Base-by-base conservation (phyloP, 1,140 invertebrate species). In the Arion vulgaris region DNA sequence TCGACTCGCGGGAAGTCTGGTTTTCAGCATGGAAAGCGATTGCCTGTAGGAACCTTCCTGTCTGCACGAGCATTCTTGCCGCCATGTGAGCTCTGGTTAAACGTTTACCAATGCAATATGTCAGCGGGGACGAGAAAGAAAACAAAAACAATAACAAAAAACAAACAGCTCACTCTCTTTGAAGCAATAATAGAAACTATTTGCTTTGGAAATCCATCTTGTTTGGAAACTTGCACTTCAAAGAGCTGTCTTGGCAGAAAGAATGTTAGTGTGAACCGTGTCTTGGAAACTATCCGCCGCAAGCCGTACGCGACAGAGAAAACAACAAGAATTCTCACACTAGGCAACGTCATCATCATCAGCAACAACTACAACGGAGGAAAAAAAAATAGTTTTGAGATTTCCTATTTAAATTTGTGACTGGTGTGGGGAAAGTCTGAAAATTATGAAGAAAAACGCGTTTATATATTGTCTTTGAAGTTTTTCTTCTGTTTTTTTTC, bases 181-280 rank as follows among this genome's bases (percentile, higher is more conserved):
- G 71, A 39, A 41, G 71, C 71, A 73, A 73, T 73, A 73, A 73
- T 39, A 39, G 71, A 73, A 73, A 73, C 36, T 73, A 73, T 73
- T 73, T 73, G 71, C 71, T 39, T 9, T 73, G 38, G 71, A 49
- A 49, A 73, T n/a, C 41, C 71, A 49, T 49, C 71, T 39, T n/a
- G 9, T 26, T 49, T 38, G 41, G 38, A 73, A 41, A 73, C 38
- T 73, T 73, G 15, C n/a, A 73, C 36, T 73, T 73, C 71, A 73
- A 73, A 73, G 23, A 38, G 41, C 4, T 49, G 23, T 73, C 71
- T 5, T 49, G 71, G 26, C 26, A 23, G 23, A 11, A 28, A 32
- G 71, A 73, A 49, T 73, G 71, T n/a, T 49, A 38, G 71, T 26
- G 41, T 2, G 41, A 49, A 49, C 23, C 38, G 38, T 19, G 36